Conservation (phyloP, 1,140 invertebrate genomes). For the Geopemphigus sp. region DNA sequence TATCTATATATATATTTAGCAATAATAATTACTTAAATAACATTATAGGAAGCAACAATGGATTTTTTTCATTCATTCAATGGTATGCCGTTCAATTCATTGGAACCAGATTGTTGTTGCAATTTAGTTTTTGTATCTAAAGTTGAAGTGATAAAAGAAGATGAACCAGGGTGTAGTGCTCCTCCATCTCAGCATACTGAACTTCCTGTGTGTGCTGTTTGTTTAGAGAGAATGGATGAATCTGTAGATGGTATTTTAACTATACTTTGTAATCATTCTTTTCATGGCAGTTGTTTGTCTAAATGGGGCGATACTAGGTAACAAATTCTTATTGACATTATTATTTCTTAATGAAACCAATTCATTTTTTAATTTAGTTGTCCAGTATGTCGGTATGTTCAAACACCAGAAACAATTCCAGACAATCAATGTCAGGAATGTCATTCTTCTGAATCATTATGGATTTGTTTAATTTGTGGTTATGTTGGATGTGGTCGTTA, state of each 20-base stretch:
- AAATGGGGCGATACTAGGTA: conserved; percentile 92
- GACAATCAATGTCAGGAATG: conserved; percentile 84
- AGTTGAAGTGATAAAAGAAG: conserved; percentile 75
- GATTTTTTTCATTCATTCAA: conserved; percentile 94
- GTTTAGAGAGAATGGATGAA: conserved; percentile 96
- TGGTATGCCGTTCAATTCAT: conserved; percentile 84
- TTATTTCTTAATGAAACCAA: neutral
- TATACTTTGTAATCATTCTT: conserved; percentile 97
- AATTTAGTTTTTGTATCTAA: conserved; percentile 92
- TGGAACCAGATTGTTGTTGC: conserved; percentile 88
- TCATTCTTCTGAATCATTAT: conserved; percentile 76
- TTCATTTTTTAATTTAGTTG: conserved; percentile 57
- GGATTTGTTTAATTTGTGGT: conserved; percentile 99
- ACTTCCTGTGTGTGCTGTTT: conserved; percentile 96
- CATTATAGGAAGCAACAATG: conserved; percentile 70
- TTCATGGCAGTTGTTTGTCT: conserved; percentile 90
- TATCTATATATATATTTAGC: neutral
- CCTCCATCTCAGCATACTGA: conserved; percentile 83
- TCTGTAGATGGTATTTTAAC: conserved; percentile 95
- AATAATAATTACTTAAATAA: conserved; percentile 55
- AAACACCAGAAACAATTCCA: conserved; percentile 85
- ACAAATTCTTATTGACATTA: neutral
- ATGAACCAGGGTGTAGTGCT: conserved; percentile 62
- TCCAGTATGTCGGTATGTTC: conserved; percentile 75
- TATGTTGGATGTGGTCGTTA: conserved; percentile 94